These are phyloP conservation scores for Cydia strobilella DNA, from an alignment of 1,140 invertebrate species.

Conservation along the genomic window DNA sequence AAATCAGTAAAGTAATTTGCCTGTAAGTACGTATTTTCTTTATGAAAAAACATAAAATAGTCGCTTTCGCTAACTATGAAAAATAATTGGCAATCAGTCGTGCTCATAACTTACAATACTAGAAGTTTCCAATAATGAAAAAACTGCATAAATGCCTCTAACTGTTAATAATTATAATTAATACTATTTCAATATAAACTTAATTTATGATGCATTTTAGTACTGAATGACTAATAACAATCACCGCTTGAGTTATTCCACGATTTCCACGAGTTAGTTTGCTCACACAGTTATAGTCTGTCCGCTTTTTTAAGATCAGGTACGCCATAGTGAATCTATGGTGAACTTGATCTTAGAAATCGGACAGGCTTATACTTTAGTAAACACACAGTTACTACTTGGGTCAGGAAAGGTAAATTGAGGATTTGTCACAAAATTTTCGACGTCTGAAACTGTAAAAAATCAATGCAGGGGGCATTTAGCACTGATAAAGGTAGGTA, in stretches of 20 bases:
- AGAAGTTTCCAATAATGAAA: neutral
- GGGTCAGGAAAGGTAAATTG: neutral
- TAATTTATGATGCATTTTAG: neutral
- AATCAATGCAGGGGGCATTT: too few species aligned
- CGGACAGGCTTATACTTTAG: too few species aligned
- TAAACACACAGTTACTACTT: neutral
- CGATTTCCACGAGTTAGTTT: neutral
- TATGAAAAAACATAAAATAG: neutral
- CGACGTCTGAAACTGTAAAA: too few species aligned
- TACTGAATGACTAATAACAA: neutral
- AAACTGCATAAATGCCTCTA: neutral
- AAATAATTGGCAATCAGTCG: constrained; percentile 6
- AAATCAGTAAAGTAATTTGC: neutral
- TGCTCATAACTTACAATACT: neutral
- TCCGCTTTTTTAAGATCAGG: too few species aligned
- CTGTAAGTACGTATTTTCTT: neutral
- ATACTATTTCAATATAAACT: neutral
- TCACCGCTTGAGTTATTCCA: constrained; percentile 4
- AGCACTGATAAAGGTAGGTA: too few species aligned
- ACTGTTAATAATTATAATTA: neutral
- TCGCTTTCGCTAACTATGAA: neutral
- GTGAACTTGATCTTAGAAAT: too few species aligned
- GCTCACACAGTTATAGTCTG: neutral
- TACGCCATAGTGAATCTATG: too few species aligned
- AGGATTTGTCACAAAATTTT: too few species aligned